Base-by-base conservation (phyloP, 2,888 invertebrate species). In the Pandemis cinnamomeana region DNA sequence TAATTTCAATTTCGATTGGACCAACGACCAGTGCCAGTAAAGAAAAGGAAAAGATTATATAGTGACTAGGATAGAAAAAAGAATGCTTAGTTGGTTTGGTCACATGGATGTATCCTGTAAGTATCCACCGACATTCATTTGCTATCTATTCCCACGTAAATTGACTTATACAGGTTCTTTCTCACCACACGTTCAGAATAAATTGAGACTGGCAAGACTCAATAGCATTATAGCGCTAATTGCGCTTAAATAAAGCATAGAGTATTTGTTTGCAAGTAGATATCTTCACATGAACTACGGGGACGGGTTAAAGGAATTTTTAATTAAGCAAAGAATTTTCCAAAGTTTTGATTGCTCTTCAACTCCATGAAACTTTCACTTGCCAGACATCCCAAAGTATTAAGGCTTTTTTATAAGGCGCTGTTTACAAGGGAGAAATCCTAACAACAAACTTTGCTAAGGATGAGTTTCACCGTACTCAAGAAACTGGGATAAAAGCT, bases 301-400 rank as follows among this genome's bases (percentile, higher is more conserved):
- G 44, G 7, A 20, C 66, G 64, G 15, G 66, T 42, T 15, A 60
- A 15, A 62, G 70, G 73, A 66, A 78, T 84, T 88, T 88, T 89
- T 89, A 88, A 90, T 89, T 87, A 87, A 82, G 79, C 78, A 84
- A 86, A 88, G 84, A 81, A 84, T 87, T 85, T 89, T 87, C 84
- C 85, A 83, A 84, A 88, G 86, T 86, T 87, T 79, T 86, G 87
- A 89, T 89, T 87, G 85, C 86, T 84, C 81, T 77, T 77, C 72
- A 79, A 83, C 84, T 82, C 81, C 81, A 84, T 83, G 82, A 83
- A 84, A 90, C 84, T 88, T 89, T 87, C 79, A 78, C 83, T 85
- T 83, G 79, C 75, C 80, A 78, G 79, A 71, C 80, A 79, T 81
- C 80, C 80, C 82, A 72, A 80, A 83, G 86, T 86, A 87, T 86